Conservation (phyloP, 2,113 vertebrate species). For the Dermatemys mawii region DNA sequence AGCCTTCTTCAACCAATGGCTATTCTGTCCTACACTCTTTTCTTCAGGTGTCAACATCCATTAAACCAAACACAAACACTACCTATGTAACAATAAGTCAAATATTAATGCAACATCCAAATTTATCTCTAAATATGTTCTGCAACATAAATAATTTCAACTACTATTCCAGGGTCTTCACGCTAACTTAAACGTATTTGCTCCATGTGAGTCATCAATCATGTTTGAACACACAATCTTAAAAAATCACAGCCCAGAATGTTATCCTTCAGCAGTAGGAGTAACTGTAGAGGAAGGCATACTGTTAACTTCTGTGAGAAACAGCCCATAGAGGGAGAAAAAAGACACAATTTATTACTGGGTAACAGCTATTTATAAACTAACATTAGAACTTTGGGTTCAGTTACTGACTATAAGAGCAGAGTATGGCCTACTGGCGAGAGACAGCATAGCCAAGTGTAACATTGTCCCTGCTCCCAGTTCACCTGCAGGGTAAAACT, state of each 20-base stretch:
- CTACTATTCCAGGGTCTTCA: neutral
- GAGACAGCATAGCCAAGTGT: neutral
- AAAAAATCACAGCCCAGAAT: neutral
- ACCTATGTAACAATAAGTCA: neutral
- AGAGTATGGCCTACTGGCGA: neutral
- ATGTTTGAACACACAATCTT: neutral
- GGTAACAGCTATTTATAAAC: neutral
- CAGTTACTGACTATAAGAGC: neutral
- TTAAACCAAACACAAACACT: too few species aligned
- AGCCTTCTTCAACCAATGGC: too few species aligned
- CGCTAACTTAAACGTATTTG: neutral
- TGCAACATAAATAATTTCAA: neutral
- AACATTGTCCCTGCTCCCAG: neutral
- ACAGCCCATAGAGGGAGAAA: neutral
- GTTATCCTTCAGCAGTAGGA: neutral
- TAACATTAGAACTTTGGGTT: neutral
- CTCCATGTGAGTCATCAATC: neutral
- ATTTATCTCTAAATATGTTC: neutral
- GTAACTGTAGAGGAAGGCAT: neutral
- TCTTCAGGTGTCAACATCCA: too few species aligned
- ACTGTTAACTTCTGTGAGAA: neutral
- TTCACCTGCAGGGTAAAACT: neutral
- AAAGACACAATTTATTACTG: neutral
- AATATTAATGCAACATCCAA: neutral
- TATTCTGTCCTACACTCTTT: too few species aligned